Conservation (phyloP, 92 coral and sea anemone genomes). For the Bergia puertoricense region DNA sequence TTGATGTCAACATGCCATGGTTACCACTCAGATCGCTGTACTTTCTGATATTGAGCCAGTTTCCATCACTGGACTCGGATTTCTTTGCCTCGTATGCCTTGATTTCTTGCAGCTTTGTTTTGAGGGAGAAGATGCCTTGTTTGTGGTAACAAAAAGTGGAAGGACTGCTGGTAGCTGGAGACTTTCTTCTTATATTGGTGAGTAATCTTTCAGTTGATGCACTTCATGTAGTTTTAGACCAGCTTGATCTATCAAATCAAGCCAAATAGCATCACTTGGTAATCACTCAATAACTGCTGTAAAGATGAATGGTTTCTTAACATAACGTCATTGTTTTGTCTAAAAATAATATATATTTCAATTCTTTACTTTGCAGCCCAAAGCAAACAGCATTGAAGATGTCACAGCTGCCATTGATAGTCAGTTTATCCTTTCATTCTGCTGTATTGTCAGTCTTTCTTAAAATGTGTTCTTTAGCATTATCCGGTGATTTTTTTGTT, state of each 20-base stretch:
- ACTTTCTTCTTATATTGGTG: no score
- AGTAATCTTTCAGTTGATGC: no score
- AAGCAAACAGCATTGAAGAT: neutral
- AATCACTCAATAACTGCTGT: no score
- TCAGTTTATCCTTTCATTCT: neutral
- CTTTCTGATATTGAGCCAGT: conserved; percentile 1
- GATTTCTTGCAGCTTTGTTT: no score
- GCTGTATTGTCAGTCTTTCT: neutral
- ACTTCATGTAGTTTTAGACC: no score
- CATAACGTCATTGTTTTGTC: no score
- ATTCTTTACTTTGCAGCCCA: neutral
- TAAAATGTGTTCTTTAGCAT: neutral
- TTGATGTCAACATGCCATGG: neutral
- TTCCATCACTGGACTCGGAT: conserved; percentile 5
- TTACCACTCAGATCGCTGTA: neutral
- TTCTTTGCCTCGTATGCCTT: conserved; percentile 7
- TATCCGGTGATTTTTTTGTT: neutral
- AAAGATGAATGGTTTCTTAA: no score
- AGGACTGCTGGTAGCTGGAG: no score
- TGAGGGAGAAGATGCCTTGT: conserved; percentile 3
- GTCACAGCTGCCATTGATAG: no score
- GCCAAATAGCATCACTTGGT: no score
- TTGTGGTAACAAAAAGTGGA: no score
- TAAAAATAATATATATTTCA: neutral
- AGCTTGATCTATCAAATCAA: no score